Base-by-base conservation (phyloP, 1,140 invertebrate species). In the Orchesella cincta region DNA sequence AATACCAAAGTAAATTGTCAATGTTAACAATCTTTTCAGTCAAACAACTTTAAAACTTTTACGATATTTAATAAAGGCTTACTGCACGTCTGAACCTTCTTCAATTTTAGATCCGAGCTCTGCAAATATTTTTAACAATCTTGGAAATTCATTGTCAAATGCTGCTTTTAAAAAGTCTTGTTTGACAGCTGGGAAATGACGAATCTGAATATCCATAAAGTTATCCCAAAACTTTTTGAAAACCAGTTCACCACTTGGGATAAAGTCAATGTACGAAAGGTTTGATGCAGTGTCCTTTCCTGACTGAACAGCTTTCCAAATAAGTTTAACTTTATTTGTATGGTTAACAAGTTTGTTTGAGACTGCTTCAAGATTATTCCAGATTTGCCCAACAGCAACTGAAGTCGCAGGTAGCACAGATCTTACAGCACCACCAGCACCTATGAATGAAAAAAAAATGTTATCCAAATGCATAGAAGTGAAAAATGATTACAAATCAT, bases 81-180 rank as follows among this genome's bases (percentile, higher is more conserved):
- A 73, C 71, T 73, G 34, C 75, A 75, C 39, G n/a, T 74, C 79
- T 74, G 67, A 54, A 33, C 74, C 75, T 28, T 82, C 78, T 76
- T 81, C 80, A 34, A 81, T 75, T 76, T 76, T 75, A 18, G 29
- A 23, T 12, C 74, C 76, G 51, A 82, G 31, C n/a, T 36, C 18
- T 26, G 39, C 67, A 20, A 81, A 90, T 31, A 92, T 84, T 57
- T 89, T 90, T 16, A 97, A 86, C 73, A 96, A 87, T 84, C 93
- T 95, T 23, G 94, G 94, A 86, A 92, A 96, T 85, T 96, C 94
- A 67, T 92, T 92, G 87, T 96, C 94, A 73, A 96, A 88, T 46
- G 93, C 91, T 86, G 95, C 93, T 83, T 92, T 93, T n/a, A 95
- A 88, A 82, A 92, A 90, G 57, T 89, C 87, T 0, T 92, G 71